Evolutionary conservation across 2,888 invertebrate genomes (phyloP).

Genomic region (Pristionchus mayeri): DNA sequence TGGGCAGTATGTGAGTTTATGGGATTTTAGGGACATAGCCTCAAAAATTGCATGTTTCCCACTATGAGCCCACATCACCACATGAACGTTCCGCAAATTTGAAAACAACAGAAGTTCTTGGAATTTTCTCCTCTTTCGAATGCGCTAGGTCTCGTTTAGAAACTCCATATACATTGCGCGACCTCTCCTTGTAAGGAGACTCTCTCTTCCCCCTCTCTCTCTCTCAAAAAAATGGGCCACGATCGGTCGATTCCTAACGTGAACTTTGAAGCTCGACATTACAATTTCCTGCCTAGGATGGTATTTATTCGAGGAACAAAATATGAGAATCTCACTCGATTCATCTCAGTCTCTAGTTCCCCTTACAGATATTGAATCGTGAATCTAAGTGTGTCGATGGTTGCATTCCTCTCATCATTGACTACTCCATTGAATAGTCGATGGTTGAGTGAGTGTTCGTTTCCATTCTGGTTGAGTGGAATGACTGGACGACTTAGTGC

Average conservation of each 20-base stretch:
- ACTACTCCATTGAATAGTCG: neutral
- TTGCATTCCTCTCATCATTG: neutral
- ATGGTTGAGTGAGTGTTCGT: neutral
- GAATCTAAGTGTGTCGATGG: neutral
- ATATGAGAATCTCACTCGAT: constrained; percentile 31
- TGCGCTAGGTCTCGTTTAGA: too few species aligned
- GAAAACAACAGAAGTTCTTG: too few species aligned
- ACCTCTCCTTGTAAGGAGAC: too few species aligned
- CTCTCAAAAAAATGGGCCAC: neutral
- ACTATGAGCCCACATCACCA: too few species aligned
- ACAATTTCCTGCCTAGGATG: constrained; percentile 12
- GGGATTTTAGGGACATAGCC: too few species aligned
- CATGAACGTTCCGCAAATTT: too few species aligned
- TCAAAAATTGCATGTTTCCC: too few species aligned
- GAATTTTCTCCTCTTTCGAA: too few species aligned
- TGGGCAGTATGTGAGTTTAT: too few species aligned
- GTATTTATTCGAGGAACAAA: neutral
- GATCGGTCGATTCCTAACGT: neutral
- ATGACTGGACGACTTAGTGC: neutral
- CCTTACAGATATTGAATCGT: neutral
- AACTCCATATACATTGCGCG: too few species aligned
- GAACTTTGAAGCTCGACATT: neutral
- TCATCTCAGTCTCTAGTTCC: constrained; percentile 4
- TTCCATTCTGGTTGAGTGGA: neutral
- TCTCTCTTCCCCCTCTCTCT: constrained; percentile 7